A percentile compares a stretch with the other conserved stretches of the same genome.
phyloP scores from a whole-genome alignment of 2,113 vertebrate genomes.

The Petrocephalus zakoni region DNA sequence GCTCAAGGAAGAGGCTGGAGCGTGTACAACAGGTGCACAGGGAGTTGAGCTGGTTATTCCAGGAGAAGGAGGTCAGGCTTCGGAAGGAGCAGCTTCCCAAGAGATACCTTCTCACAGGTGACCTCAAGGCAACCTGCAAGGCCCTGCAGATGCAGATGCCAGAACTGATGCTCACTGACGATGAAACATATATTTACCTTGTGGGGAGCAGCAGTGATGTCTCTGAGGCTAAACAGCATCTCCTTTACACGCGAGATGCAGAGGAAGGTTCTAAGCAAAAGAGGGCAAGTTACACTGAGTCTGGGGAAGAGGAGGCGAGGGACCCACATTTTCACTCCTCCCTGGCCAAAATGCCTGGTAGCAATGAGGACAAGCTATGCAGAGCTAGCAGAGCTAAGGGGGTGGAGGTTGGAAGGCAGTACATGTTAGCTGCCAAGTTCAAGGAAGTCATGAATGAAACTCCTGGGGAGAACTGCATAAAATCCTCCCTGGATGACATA shows the following conservation, averaged over 20 bases:
- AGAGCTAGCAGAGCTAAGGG: slow-evolving; percentile 36
- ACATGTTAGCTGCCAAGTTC: slow-evolving; percentile 65
- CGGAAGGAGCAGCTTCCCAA: slow-evolving; percentile 61
- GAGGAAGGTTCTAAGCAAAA: neutral
- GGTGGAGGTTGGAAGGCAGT: slow-evolving; percentile 41
- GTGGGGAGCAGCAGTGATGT: slow-evolving; percentile 66
- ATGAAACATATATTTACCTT: slow-evolving; percentile 61
- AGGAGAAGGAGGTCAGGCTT: slow-evolving; percentile 61
- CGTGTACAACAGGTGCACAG: slow-evolving; percentile 48
- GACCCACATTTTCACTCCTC: slow-evolving; percentile 4
- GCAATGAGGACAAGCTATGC: slow-evolving; percentile 20
- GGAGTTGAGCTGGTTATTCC: slow-evolving; percentile 64
- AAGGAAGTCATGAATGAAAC: slow-evolving; percentile 30
- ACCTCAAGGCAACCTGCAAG: slow-evolving; percentile 28
- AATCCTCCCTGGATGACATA: slow-evolving; percentile 27
- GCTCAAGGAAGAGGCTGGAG: neutral
- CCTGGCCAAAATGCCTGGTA: neutral
- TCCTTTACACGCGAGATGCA: slow-evolving; percentile 37
- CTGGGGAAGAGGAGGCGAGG: neutral
- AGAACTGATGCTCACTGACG: slow-evolving; percentile 64
- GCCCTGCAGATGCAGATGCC: slow-evolving; percentile 57
- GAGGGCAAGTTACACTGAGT: neutral
- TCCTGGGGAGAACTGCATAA: slow-evolving; percentile 31
- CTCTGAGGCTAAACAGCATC: slow-evolving; percentile 63
- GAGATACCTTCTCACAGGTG: slow-evolving; percentile 35